Conservation (phyloP, 2,888 invertebrate species). For the Hypomecis atomaria region DNA sequence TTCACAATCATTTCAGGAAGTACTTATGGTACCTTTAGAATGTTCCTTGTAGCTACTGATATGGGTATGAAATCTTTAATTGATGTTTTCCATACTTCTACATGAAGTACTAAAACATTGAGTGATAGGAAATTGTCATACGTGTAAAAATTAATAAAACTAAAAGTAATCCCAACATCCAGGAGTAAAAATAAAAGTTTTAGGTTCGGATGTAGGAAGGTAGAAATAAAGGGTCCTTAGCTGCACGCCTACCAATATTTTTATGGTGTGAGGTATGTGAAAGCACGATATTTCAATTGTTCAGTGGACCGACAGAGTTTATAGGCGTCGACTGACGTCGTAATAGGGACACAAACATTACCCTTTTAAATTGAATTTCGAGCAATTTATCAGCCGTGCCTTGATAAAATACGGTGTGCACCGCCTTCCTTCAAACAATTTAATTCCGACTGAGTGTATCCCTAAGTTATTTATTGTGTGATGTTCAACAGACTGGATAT, state of each 20-base stretch:
- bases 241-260: slow-evolving; percentile 57
- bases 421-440: slow-evolving; percentile 63
- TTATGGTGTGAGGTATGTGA: slow-evolving; percentile 63
- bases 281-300: slow-evolving; percentile 75
- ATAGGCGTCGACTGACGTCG: slow-evolving; percentile 75
- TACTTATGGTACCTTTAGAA: not conserved
- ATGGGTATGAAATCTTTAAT: not conserved
- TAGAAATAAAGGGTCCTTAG: not conserved
- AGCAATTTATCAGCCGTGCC: slow-evolving; percentile 73
- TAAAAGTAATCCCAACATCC: too few species aligned
- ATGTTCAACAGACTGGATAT: slow-evolving; percentile 46
- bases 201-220: not conserved
- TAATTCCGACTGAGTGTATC: slow-evolving; percentile 63
- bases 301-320: slow-evolving; percentile 74
- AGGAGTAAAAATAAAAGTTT: too few species aligned
- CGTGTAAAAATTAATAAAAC: too few species aligned
- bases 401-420: slow-evolving; percentile 68
- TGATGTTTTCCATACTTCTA: too few species aligned
- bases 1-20: slow-evolving; percentile 33
- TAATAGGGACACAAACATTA: slow-evolving; percentile 81
- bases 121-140: too few species aligned
- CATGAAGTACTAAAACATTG: too few species aligned
- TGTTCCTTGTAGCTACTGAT: not conserved
- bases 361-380: slow-evolving; percentile 82
- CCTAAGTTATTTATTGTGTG: slow-evolving; percentile 62